Evolutionary conservation across 2,113 vertebrate genomes (phyloP).

Genomic region (Lutjanus erythropterus): DNA sequence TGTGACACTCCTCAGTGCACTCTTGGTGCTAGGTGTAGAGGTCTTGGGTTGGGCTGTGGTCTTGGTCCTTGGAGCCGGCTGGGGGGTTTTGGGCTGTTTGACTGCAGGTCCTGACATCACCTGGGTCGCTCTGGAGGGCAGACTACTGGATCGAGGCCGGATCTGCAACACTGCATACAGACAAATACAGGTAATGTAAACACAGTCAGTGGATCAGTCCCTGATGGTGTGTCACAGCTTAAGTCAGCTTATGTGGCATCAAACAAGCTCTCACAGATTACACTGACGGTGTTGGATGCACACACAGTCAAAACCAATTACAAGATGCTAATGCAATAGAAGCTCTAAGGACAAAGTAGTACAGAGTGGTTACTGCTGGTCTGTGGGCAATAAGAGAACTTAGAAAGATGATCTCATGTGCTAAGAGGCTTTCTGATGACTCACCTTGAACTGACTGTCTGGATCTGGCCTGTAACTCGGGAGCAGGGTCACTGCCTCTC

Average conservation of each 20-base stretch:
- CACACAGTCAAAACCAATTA: conserved; percentile 15
- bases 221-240: not conserved
- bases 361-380: not conserved
- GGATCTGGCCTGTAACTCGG: conserved; percentile 47
- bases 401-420: conserved; percentile 16
- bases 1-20: conserved; percentile 3
- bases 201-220: conserved; percentile 5
- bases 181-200: not conserved
- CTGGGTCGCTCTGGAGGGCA: conserved; percentile 80
- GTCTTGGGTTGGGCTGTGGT: conserved; percentile 73
- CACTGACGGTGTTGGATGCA: not conserved
- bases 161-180: conserved; percentile 76
- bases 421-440: conserved; percentile 38
- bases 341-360: not conserved
- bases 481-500: conserved; percentile 37
- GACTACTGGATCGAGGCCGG: conserved; percentile 72
- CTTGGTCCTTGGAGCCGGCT: conserved; percentile 78
- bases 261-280: conserved; percentile 28
- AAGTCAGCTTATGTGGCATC: not conserved
- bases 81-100: conserved; percentile 76
- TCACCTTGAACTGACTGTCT: conserved; percentile 71
- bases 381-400: not conserved
- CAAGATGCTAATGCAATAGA: not conserved
- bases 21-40: conserved; percentile 83
- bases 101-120: conserved; percentile 58